Evolutionary conservation across 2,113 vertebrate genomes (phyloP), one percentile per base, ranked within the genome.

Genomic region (Pardalotus punctatus): DNA sequence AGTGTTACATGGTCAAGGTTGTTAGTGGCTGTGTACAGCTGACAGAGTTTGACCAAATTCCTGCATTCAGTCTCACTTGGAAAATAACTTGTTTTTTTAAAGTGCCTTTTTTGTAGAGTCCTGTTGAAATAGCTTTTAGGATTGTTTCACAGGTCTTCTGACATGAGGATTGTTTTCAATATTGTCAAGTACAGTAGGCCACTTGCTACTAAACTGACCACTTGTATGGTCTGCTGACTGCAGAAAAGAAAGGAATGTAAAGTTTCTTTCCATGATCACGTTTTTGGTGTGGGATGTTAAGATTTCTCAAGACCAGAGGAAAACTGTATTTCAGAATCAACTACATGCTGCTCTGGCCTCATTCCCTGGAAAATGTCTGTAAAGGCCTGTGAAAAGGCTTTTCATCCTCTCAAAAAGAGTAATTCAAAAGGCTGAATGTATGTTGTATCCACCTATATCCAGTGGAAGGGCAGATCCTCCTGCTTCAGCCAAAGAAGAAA

Each of bases 1-100:
- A 18, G 23, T 29, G 9, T 36, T n/a, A n/a, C n/a, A n/a, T n/a
- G n/a, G n/a, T 7, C 0, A 2, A 48, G 50, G 11, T 57, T 61
- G 38, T 27, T 20, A 57, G 47, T 69, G 51, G 40, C 47, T 76
- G 20, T 1, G 0, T n/a, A 10, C 25, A 69, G 24, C 1, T 58
- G 16, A 29, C 31, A 43, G 35, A 36, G 38, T 62, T 86, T 53
- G 64, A 47, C n/a, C 42, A 48, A 67, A 61, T 87, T 78, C n/a
- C 35, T 85, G 29, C 69, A 13, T 2, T 77, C 43, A 8, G 10
- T 45, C 54, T 77, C 62, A 60, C 5, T 60, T 56, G 51, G 38
- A 51, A 66, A 65, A 31, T 21, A 22, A 19, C 12, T 57, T 58
- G 13, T 5, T 22, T 85, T 73, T 83, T 35, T 42, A 7, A 43